Percentiles rank a stretch among this genome's conserved stretches.
These are phyloP conservation scores for Drosophila maculinotata DNA, from an alignment of 2,888 invertebrate genomes.

Conservation along the genomic window DNA sequence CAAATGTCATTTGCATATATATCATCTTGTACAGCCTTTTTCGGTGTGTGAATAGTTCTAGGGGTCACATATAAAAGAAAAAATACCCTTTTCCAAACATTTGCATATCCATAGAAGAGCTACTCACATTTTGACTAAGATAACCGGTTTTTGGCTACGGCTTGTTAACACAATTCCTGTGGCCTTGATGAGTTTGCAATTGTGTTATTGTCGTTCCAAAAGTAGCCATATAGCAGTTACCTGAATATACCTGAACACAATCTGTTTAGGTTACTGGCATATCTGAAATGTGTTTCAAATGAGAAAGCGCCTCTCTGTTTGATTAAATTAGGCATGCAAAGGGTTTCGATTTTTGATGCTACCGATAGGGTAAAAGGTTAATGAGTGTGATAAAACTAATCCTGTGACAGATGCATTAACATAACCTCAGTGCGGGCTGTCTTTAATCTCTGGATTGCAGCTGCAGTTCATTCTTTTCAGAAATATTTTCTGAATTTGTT, in stretches of 20 bases:
- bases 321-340: conserved; percentile 55
- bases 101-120: conserved; percentile 51
- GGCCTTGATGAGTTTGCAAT: conserved; percentile 50
- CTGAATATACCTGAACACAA: conserved; percentile 23
- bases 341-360: conserved; percentile 19
- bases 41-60: conserved; percentile 59
- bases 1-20: conserved; percentile 72
- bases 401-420: conserved; percentile 38
- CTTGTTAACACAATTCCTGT: conserved; percentile 49
- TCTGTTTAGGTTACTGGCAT: conserved; percentile 3
- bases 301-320: conserved; percentile 47
- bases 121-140: conserved; percentile 44
- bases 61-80: conserved; percentile 39
- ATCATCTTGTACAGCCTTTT: conserved; percentile 73
- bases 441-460: conserved; percentile 12
- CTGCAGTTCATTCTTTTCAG: conserved; percentile 8
- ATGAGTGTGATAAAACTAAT: conserved; percentile 35
- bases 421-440: conserved; percentile 13
- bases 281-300: conserved; percentile 54
- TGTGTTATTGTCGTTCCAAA: conserved; percentile 25
- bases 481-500: background rate
- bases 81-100: conserved; percentile 45
- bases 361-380: conserved; percentile 30
- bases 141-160: conserved; percentile 49
- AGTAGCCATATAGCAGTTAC: background rate